Conservation (phyloP, 2,797 vertebrate species). For the Natrix natrix region DNA sequence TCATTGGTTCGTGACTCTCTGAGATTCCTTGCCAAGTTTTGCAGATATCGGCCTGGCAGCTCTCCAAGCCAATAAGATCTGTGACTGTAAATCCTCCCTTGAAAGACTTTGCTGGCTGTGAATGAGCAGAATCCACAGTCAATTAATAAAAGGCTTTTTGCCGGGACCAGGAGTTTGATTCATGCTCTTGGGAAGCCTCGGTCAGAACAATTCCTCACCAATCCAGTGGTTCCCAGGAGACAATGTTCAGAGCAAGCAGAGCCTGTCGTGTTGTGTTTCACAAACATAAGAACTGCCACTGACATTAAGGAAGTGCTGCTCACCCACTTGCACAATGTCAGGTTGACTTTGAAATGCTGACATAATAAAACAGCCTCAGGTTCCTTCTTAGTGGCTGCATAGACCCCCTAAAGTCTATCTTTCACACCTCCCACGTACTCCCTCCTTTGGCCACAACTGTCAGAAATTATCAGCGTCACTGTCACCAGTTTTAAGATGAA, state of each 20-base stretch:
- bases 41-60: no score
- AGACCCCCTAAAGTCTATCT: not conserved
- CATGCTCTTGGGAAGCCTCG: no score
- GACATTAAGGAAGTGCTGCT: not conserved
- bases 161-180: no score
- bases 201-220: not conserved
- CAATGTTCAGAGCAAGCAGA: not conserved
- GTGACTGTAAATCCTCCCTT: no score
- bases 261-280: not conserved
- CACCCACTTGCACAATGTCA: not conserved
- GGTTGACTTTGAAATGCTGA: not conserved
- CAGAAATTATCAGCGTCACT: not conserved
- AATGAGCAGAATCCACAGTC: no score
- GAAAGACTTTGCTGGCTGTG: no score
- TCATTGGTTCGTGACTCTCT: no score
- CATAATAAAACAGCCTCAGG: not conserved
- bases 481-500: not conserved
- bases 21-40: no score
- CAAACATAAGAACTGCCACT: not conserved
- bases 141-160: no score
- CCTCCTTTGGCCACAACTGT: not conserved
- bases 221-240: not conserved
- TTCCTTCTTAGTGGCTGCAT: not conserved
- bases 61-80: no score
- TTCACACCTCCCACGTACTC: not conserved